Evolutionary conservation across 2,113 vertebrate species (phyloP).

Genomic region (Aptenodytes patagonicus): DNA sequence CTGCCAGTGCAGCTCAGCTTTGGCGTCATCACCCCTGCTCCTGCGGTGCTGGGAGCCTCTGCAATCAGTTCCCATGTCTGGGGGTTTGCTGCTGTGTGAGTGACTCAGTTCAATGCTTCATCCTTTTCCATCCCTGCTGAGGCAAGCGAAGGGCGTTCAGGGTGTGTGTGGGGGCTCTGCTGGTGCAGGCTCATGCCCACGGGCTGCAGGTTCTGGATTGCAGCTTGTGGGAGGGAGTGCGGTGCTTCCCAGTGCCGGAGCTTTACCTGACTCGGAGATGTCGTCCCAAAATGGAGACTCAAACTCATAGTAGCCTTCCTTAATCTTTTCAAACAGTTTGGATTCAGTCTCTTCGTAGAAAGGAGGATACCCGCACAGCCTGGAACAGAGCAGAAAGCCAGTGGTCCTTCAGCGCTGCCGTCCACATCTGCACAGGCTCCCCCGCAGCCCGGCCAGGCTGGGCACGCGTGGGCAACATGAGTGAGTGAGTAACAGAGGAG

Average conservation of each 20-base stretch:
- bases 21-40: fast-evolving
- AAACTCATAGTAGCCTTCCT: constrained; percentile 89
- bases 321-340: constrained; percentile 91
- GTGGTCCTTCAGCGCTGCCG: neutral
- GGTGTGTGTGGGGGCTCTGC: neutral
- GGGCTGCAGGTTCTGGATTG: neutral
- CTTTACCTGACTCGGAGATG: constrained; percentile 90
- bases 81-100: neutral
- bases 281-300: constrained; percentile 94
- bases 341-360: constrained; percentile 93
- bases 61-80: fast-evolving
- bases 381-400: constrained; percentile 45
- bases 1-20: neutral
- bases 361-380: constrained; percentile 92
- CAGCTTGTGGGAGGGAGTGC: fast-evolving
- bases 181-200: fast-evolving
- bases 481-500: neutral
- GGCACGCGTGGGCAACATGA: fast-evolving
- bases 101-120: neutral
- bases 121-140: fast-evolving
- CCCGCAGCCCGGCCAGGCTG: neutral
- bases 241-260: fast-evolving
- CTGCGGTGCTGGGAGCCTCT: neutral
- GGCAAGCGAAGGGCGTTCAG: fast-evolving
- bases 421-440: fast-evolving